Evolutionary conservation across 2,113 vertebrate genomes (phyloP), one percentile per base, ranked within the genome.

Genomic region (Odocoileus virginianus): DNA sequence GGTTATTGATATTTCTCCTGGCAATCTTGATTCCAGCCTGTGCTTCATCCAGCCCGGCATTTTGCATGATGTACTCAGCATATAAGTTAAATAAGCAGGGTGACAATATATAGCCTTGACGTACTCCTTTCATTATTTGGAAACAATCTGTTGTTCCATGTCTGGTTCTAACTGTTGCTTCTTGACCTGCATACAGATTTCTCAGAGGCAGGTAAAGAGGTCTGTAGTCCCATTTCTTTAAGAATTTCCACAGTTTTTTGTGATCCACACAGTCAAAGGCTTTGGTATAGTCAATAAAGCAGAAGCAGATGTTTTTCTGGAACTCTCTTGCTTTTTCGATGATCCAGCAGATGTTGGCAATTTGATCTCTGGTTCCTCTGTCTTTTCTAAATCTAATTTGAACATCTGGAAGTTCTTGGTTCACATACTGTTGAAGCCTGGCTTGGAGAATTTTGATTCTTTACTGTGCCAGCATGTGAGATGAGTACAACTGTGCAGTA

Each of bases 71-170:
- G 61, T n/a, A n/a, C 15, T 64, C 28, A 0, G 15, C 61, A 64
- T 33, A 33, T 33, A 33, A 33, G 15, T 17, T 64, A 64, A 64
- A 64, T 33, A 64, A 64, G 15, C 61, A 64, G 30, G 14, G 61
- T 64, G 61, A 64, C 61, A 33, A 8, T 64, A 64, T 64, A 33
- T 33, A 64, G 61, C 61, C 61, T 64, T 33, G 61, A 64, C 1
- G 0, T 64, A 64, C 14, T 64, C 60, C 30, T 3, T 33, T 64
- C 0, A 0, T 33, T 61, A 61, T 61, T 61, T 61, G 60, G 30
- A 33, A 28, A 30, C 60, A 64, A 33, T 16, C 60, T 33, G 30
- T 64, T 64, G 60, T 64, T 33, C 30, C 30, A 16, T 64, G 60
- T 64, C 60, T 33, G 60, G 3, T 33, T 64, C 60, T 60, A 60